Evolutionary conservation across 2,888 invertebrate species (phyloP), one percentile per base, ranked within the genome.

Genomic region (Ophonus ardosiacus): DNA sequence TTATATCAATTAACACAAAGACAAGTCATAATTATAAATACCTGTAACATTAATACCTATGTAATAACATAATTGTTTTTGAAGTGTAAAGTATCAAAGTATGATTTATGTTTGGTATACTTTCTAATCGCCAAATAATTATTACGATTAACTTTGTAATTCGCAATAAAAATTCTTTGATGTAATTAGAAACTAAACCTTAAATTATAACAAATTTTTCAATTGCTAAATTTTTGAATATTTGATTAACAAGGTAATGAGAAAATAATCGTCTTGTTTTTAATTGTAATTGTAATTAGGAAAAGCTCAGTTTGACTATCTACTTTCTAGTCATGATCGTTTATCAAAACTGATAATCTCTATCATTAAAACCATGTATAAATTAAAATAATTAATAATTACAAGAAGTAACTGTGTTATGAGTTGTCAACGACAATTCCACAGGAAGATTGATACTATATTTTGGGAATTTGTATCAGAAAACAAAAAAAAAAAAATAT

Each of bases 21-120:
- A 86, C 86, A 85, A 82, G 85, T 80, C 82, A 85, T 85, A 86
- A 86, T 86, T 85, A 85, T 85, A 83, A 74, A 80, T 2, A 51
- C 8, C 13, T 5, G 43, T 51, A 51, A 51, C 43, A 51, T 51
- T 51, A 31, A 51, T 51, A 51, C 4, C 13, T 51, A 13, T 51
- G 43, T 51, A 51, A 51, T 51, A 51, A 51, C 4, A 85, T 86
- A 85, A 86, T 85, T 86, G 85, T 82, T 85, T 17, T 63, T 83
- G 82, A 81, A 80, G 83, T 85, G 85, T 79, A 76, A 85, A 86
- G 79, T 51, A 51, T 51, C 43, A 51, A 8, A 51, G 0, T 10
- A 65, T 24, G 61, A 65, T 65, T 65, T 65, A 65, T 63, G 59
- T 59, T n/a, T 59, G 3, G 17, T 21, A 38, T 1, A 31, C 68